Conservation (phyloP, 2,797 vertebrate genomes). For the Esox masquinongy region DNA sequence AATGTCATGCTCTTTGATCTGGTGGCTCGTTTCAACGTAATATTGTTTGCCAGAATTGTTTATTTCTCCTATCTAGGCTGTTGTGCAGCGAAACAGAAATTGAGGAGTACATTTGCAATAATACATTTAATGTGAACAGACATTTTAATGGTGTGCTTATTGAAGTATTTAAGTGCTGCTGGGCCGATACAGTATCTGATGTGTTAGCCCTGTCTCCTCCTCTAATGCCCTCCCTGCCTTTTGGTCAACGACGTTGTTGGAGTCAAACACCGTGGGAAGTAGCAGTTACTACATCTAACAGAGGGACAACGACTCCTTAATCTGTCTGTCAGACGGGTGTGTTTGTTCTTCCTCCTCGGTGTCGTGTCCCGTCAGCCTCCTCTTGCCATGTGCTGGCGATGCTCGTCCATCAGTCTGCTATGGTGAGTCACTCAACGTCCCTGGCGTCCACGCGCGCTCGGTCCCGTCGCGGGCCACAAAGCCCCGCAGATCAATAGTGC, state of each 20-base stretch:
- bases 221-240: no score
- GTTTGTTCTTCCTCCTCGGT: constrained; percentile 9
- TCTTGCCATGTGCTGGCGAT: constrained; percentile 22
- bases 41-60: constrained; percentile 70
- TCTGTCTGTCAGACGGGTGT: no score
- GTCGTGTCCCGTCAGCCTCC: constrained; percentile 35
- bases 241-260: no score
- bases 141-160: constrained; percentile 23
- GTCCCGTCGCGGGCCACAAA: no score
- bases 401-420: constrained; percentile 14
- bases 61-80: constrained; percentile 52
- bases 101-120: constrained; percentile 10
- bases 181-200: neutral
- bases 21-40: constrained; percentile 57
- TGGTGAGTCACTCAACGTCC: constrained; percentile 27
- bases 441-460: neutral
- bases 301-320: no score
- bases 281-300: no score
- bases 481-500: no score
- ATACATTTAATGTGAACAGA: constrained; percentile 39
- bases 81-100: constrained; percentile 53
- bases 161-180: no score
- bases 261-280: no score
- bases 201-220: no score
- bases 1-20: constrained; percentile 74